phyloP scores from a whole-genome alignment of 2,113 vertebrate genomes.

The Rhinichthys klamathensis region DNA sequence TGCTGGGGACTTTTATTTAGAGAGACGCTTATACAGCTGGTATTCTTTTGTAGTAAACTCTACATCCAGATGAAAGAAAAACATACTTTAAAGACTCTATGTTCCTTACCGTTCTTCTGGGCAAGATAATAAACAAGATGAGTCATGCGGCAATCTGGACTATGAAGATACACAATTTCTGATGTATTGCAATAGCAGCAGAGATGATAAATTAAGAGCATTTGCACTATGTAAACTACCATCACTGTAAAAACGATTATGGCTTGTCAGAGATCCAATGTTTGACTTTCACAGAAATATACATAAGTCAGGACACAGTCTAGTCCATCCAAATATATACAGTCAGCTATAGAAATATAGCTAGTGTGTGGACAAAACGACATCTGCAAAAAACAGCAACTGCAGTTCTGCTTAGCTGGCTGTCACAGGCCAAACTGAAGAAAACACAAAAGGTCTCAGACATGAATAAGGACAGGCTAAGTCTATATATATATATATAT shows the following conservation, averaged over 20 bases:
- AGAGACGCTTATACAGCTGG: neutral
- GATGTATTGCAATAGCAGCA: constrained; percentile 21
- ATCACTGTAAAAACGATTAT: neutral
- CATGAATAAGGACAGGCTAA: constrained; percentile 3
- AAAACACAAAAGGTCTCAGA: constrained; percentile 25
- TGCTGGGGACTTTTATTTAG: neutral
- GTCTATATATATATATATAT: too few relatives aligned
- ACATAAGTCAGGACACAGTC: constrained; percentile 42
- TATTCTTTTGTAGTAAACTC: constrained; percentile 6
- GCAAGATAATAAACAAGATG: neutral
- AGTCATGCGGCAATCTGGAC: neutral
- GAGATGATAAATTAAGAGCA: constrained; percentile 35
- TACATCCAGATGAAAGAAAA: neutral
- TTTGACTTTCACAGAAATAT: constrained; percentile 48
- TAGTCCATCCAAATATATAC: constrained; percentile 11
- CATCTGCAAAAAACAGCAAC: constrained; percentile 20
- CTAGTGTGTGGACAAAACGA: constrained; percentile 17
- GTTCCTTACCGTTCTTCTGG: neutral
- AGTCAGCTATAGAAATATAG: constrained; percentile 21
- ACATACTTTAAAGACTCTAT: neutral
- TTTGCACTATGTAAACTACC: constrained; percentile 39
- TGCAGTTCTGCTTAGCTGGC: constrained; percentile 8
- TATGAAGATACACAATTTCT: constrained; percentile 14
- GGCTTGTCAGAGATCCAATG: neutral
- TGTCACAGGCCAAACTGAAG: constrained; percentile 38